Evolutionary conservation across 2,113 vertebrate species (phyloP).

Genomic region (Anas platyrhynchos): DNA sequence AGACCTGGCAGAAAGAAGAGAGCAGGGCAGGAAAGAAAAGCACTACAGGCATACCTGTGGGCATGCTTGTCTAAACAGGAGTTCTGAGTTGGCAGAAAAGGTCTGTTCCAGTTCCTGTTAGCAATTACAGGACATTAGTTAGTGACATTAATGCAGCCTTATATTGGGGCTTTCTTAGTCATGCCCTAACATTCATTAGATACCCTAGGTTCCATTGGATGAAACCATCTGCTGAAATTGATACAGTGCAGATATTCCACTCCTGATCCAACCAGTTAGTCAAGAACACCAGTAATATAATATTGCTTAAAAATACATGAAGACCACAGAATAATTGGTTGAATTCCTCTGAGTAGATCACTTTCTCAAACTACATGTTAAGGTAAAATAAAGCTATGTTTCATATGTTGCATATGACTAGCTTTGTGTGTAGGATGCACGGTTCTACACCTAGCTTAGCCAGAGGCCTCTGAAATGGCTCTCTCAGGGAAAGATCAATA

Average conservation of each 20-base stretch:
- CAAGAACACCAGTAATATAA: background rate
- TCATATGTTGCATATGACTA: background rate
- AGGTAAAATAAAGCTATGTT: background rate
- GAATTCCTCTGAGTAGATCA: background rate
- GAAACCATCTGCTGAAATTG: too few species aligned
- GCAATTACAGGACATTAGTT: background rate
- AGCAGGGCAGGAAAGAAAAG: background rate
- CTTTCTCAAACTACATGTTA: background rate
- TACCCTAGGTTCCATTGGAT: too few species aligned
- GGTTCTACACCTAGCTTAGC: background rate
- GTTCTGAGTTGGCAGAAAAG: too few species aligned
- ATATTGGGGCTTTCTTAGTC: background rate
- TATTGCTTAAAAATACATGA: background rate
- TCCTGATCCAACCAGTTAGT: too few species aligned
- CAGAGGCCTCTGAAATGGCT: background rate
- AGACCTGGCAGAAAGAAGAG: background rate
- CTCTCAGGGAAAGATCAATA: background rate
- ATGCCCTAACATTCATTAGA: background rate
- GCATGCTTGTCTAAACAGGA: background rate
- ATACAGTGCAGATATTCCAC: too few species aligned
- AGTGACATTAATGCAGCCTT: background rate
- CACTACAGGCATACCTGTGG: background rate
- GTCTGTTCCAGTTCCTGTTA: background rate
- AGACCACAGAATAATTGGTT: background rate
- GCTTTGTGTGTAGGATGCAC: background rate